Base-by-base conservation (phyloP, 2,888 invertebrate genomes). In the Ecliptopera silaceata region DNA sequence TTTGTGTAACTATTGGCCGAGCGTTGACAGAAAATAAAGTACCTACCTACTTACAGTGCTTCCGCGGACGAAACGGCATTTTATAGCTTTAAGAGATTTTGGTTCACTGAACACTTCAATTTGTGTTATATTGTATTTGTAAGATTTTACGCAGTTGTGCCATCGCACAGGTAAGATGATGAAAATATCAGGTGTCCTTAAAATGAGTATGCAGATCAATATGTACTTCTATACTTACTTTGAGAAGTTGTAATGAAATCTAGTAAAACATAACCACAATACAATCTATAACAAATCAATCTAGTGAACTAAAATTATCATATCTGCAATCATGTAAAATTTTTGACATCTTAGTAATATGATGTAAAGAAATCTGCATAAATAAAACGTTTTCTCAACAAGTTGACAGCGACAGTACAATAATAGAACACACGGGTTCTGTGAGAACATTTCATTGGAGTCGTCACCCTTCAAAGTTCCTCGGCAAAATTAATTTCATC, bases 401-500 rank as follows among this genome's bases (percentile, higher is more conserved):
- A 36, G 36, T 36, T 15, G 13, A 13, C 1, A 13, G 12, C 22
- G 5, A 43, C 43, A 46, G 17, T 26, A 26, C 36, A 36, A 43
- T 17, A 13, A 41, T 32, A 26, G 4, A 42, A 1, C 22, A n/a
- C 42, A 26, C 18, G 13, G 0, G 12, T 43, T 15, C 12, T 41
- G 43, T 41, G 20, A 26, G 39, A 34, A 46, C 41, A 50, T 50
- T 45, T 22, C 41, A 26, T 31, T 36, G 17, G 11, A 15, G 36
- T 8, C 41, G 39, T 41, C 26, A 32, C 38, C 15, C 45, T 43
- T 44, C 41, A 43, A 43, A 42, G 32, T 56, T 51, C 13, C 36
- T 29, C 20, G 8, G 42, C 36, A 38, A 47, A 57, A 58, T 52
- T 41, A 48, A 58, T 36, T 43, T 51, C 38, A 32, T 52, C 47